Base-by-base conservation (phyloP, 1,140 invertebrate species). In the Chrysopa pallens region DNA sequence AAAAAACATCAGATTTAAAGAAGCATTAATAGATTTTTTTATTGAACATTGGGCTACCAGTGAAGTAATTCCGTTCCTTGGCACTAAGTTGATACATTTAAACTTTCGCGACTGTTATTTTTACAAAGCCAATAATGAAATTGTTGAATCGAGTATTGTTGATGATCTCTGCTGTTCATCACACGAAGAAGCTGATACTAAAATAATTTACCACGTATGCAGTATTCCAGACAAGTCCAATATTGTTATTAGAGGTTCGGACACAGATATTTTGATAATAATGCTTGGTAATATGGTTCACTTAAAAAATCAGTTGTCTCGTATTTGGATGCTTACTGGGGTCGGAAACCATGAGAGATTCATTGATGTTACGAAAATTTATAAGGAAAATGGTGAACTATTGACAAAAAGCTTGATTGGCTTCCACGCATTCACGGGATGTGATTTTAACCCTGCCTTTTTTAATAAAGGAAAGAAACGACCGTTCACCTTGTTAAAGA, bases 181-280 rank as follows among this genome's bases (percentile, higher is more conserved):
- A 42, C 51, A 51, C 42, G 50, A 52, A 49, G 49, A 52, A 46
- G 49, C 50, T 33, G 44, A 49, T 42, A 50, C 31, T 6, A 50
- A 52, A 46, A 52, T 52, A 40, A 46, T 51, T 9, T 46, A 51
- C 38, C 50, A 52, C 43, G 44, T 39, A 40, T 52, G 47, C 42
- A 43, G 36, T 40, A 44, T 49, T 29, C 37, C 31, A 11, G 36
- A 46, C 33, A 12, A 44, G 33, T 29, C 49, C 6, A 49, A 49
- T 42, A 50, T 52, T 42, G 40, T 39, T 8, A 52, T 52, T 37
- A 44, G 37, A 45, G 39, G 6, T 23, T 45, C 42, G 29, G 47
- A 51, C 40, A 52, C 49, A 12, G 45, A 52, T 46, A n/a, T 23
- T n/a, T n/a, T n/a, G n/a, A n/a, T n/a, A n/a, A n/a, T n/a, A n/a